A percentile compares a stretch with the other conserved stretches of the same genome.
Evolutionary conservation across 2,113 vertebrate species (phyloP).

Genomic region (Budorcas taxicolor): DNA sequence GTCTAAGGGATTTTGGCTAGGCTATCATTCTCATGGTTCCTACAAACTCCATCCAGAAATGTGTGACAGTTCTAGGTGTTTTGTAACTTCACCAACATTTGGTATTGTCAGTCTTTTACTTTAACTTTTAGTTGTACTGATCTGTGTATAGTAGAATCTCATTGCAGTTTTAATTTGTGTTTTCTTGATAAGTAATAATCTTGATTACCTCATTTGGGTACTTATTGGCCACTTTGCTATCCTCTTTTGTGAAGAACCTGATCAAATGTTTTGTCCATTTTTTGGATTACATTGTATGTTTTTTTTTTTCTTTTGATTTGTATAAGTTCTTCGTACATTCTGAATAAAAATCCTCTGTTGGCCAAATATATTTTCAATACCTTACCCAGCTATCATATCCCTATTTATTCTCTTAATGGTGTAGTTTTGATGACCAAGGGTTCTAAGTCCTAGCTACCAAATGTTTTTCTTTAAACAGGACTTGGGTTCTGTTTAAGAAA

Average conservation of each 20-base stretch:
- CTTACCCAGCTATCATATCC: background rate
- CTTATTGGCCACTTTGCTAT: background rate
- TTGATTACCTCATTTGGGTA: background rate
- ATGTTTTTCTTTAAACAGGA: background rate
- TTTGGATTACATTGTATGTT: background rate
- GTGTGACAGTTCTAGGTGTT: background rate
- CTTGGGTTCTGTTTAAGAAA: background rate
- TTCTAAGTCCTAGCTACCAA: background rate
- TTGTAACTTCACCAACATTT: background rate
- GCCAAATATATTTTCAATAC: background rate
- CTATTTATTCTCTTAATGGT: background rate
- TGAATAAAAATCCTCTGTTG: background rate
- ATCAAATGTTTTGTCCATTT: background rate
- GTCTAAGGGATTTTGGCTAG: background rate
- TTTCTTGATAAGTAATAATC: background rate
- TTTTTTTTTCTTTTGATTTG: background rate
- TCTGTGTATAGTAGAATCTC: background rate
- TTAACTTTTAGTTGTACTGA: background rate
- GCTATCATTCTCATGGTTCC: background rate
- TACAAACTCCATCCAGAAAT: background rate
- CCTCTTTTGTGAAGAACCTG: background rate
- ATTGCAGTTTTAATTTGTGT: background rate
- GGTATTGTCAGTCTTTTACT: background rate
- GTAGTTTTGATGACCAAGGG: background rate
- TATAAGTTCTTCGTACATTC: background rate